Base-by-base conservation (phyloP, 2,888 invertebrate genomes). In the Rhagonycha lutea region DNA sequence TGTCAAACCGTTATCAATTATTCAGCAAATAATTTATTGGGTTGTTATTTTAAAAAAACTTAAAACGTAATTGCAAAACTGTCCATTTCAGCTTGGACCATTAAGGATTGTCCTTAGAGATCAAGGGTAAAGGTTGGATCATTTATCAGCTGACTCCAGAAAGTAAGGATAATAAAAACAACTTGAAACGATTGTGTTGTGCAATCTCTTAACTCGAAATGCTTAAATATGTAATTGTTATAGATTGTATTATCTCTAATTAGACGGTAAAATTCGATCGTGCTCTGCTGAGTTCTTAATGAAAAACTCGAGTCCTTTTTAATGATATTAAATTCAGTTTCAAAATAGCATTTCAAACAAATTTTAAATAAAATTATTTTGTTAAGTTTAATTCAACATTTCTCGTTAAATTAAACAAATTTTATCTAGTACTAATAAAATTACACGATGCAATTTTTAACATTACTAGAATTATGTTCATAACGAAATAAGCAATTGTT, bases 1-100 rank as follows among this genome's bases (percentile, higher is more conserved):
- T 79, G 72, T 82, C 70, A 69, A 70, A 76, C 65, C 47, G 72
- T 68, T 47, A 47, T 32, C 14, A 32, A 18, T 68, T 68, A 47
- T 47, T 47, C 47, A 47, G n/a, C 11, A n/a, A 26, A 26, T 65
- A 65, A 65, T 65, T 65, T 65, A 65, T 24, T 24, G 18, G 24
- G 24, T 24, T 47, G 47, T 47, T 47, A n/a, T 47, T 65, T 65
- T 10, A 10, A 65, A 65, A 63, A 65, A 65, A 65, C 26, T 65
- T 62, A 65, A 26, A 65, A 23, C 26, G 62, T 62, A 62, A 23
- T 62, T 62, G 62, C 23, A 62, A 65, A 23, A 65, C n/a, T 65
- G 63, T 65, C 63, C 63, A 62, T 23, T 65, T 65, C 62, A 62
- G 23, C 18, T 62, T 62, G 62, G 62, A 65, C 14, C 24, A 26